Base-by-base conservation (phyloP, 2,888 invertebrate genomes). In the Mesochorus sp. region DNA sequence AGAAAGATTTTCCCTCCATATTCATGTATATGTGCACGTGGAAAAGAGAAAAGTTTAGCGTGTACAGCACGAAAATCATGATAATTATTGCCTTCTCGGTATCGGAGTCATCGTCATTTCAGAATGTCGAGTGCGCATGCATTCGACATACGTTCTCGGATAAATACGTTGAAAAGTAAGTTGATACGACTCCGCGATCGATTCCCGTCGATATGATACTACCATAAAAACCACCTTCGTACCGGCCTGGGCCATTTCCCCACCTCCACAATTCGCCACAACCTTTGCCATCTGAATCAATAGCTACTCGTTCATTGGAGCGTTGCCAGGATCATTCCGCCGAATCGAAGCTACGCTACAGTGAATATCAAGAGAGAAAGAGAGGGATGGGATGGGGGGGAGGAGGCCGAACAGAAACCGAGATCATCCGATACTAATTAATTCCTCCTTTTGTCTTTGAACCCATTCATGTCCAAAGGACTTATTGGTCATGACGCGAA, bases 221-320 rank as follows among this genome's bases (percentile, higher is more conserved):
- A 76, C 73, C 47, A 44, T 59, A 74, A 39, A 66, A 47, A 47
- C 31, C 37, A 47, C 71, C 79, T 62, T 66, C 55, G 21, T 71
- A 61, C 77, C 57, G 77, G 55, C 72, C 67, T 55, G 55, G 10
- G 21, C 61, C 67, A 77, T 61, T 34, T 53, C 53, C 61, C 42
- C 64, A 28, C 64, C 51, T 62, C 59, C 19, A 49, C 62, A 70
- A 74, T 47, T 62, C 80, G 80, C 70, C 68, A 55, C 73, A 73
- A 83, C 82, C 82, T 83, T 84, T 83, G 81, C 87, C 84, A 85
- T 86, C 83, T 85, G 84, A 88, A 88, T 88, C 88, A 88, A 88
- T 88, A 88, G 84, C 86, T 86, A 87, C 86, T 88, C 86, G 88
- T 87, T 87, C 87, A 87, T 86, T 88, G 88, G 87, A 88, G 85